These are phyloP conservation scores for Pseudopodoces humilis DNA, from an alignment of 2,113 vertebrate genomes.

Conservation along the genomic window DNA sequence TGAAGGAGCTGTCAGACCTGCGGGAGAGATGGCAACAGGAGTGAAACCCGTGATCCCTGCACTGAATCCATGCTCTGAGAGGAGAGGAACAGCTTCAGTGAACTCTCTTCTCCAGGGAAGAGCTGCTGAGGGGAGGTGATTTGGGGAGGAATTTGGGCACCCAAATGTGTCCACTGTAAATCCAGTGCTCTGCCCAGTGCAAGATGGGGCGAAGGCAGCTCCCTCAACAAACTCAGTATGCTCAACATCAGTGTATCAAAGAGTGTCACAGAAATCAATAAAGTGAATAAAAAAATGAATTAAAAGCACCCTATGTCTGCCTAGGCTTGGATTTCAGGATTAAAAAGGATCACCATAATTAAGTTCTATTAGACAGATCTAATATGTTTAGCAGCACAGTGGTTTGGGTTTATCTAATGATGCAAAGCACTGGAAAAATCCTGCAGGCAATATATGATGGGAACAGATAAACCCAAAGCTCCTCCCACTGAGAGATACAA, in stretches of 20 bases:
- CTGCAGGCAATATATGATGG: background rate
- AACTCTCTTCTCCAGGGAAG: background rate
- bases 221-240: rapidly evolving
- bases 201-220: background rate
- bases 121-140: background rate
- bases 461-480: background rate
- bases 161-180: background rate
- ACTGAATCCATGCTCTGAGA: background rate
- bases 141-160: background rate
- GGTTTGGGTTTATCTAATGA: background rate
- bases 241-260: background rate
- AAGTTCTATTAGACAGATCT: background rate
- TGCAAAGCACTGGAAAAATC: conserved; percentile 13
- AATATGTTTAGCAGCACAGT: background rate
- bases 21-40: background rate
- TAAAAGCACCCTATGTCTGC: background rate
- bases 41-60: background rate
- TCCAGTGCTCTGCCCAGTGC: background rate
- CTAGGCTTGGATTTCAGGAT: background rate
- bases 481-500: background rate
- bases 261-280: background rate
- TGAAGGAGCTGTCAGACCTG: conserved; percentile 99
- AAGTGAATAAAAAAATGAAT: background rate
- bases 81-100: background rate
- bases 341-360: background rate